A percentile compares a stretch with the other conserved stretches of the same genome.
Conservation (phyloP, 2,113 vertebrate species). For the Gavialis gangeticus region DNA sequence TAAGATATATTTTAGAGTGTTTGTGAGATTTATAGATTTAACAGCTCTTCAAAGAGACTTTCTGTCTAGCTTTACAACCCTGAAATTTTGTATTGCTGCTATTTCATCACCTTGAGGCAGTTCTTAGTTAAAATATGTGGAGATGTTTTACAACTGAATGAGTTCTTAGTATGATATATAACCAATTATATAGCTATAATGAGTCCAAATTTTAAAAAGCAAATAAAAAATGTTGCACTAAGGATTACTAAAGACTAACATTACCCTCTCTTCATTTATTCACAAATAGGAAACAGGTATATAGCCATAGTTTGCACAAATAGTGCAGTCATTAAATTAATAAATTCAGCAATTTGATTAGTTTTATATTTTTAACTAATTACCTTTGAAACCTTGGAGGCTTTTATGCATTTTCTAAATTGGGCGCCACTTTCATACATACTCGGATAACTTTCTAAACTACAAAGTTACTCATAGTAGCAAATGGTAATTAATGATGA, state of each 20-base stretch:
- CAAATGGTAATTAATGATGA: not conserved
- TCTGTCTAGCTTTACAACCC: slow-evolving; percentile 60
- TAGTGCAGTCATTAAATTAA: slow-evolving; percentile 30
- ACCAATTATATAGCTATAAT: slow-evolving; percentile 74
- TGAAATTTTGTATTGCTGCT: slow-evolving; percentile 66
- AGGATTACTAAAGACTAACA: slow-evolving; percentile 62
- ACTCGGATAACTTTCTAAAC: not conserved
- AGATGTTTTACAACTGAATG: slow-evolving; percentile 64
- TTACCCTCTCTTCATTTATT: slow-evolving; percentile 53
- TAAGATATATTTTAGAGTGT: slow-evolving; percentile 52
- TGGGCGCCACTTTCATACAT: not conserved
- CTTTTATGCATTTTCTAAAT: slow-evolving; percentile 2
- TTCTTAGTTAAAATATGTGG: slow-evolving; percentile 65
- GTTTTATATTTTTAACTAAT: slow-evolving; percentile 20
- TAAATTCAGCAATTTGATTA: slow-evolving; percentile 34
- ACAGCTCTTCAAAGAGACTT: slow-evolving; percentile 56
- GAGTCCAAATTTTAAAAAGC: slow-evolving; percentile 69
- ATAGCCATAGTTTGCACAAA: not conserved
- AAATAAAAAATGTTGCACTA: slow-evolving; percentile 71
- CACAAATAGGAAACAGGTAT: slow-evolving; percentile 42
- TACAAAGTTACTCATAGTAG: not conserved
- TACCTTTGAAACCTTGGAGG: slow-evolving; percentile 28
- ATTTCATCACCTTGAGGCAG: slow-evolving; percentile 74
- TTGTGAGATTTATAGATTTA: slow-evolving; percentile 63
- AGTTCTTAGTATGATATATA: slow-evolving; percentile 73